Evolutionary conservation across 2,888 invertebrate genomes (phyloP), one percentile per base, ranked within the genome.

Genomic region (Andrena trimmerana): DNA sequence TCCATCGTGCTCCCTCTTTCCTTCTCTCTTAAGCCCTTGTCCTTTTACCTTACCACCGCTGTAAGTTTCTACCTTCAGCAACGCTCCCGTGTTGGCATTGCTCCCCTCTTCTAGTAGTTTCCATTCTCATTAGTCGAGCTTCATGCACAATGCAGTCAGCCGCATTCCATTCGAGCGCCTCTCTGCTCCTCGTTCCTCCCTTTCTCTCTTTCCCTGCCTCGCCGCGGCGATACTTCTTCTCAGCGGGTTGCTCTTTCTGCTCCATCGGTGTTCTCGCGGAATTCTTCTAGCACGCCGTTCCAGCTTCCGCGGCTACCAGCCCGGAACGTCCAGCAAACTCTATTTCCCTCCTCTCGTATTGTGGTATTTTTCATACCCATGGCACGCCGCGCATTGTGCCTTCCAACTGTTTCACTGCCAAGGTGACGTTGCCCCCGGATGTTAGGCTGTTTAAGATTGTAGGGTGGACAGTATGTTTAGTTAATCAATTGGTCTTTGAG

Each of bases 91-190:
- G 62, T 36, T 69, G 72, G 24, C 59, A 57, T 57, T 48, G 7
- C 42, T 33, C 57, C 50, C 59, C 60, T 24, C 71, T 72, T 13
- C 66, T 70, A 73, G 67, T 84, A 81, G 87, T 89, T 90, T 90
- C 86, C 88, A 89, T 91, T 91, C 90, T 91, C 91, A 90, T 91
- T 84, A 87, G 84, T 83, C 82, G 77, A 81, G 78, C 79, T 73
- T 87, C 87, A 84, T 86, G 88, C 89, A 90, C 90, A 88, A 90
- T 88, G 88, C 86, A 87, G 82, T 83, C 86, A 69, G 80, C 68
- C 77, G 62, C 76, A 73, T 85, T 85, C 85, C 84, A 77, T 68
- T 72, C 59, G 29, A 54, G 42, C n/a, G 62, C 63, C 69, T 66
- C 71, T 50, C 59, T 71, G 42, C 42, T 48, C 33, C 68, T 66